Base-by-base conservation (phyloP, 2,888 invertebrate genomes). In the Megaustenia siamemsis region DNA sequence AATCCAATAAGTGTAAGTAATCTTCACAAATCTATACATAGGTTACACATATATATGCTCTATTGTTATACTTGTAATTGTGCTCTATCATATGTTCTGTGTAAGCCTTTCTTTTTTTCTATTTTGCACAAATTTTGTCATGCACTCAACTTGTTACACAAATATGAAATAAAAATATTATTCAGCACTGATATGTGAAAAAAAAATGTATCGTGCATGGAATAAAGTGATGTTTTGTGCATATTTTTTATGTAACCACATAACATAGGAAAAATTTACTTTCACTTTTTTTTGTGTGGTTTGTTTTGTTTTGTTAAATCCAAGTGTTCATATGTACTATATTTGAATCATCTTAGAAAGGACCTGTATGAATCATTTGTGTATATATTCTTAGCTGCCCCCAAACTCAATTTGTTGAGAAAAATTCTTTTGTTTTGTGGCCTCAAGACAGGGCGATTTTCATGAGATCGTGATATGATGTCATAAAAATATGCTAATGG, bases 1-100 rank as follows among this genome's bases (percentile, higher is more conserved):
- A 73, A n/a, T n/a, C n/a, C n/a, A n/a, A n/a, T n/a, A 45, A 73
- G 73, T 73, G 32, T 73, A 73, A 49, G n/a, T n/a, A 71, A n/a
- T n/a, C 45, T 43, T 28, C 43, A 69, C 15, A 28, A 45, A 8
- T 71, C n/a, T 71, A 45, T 71, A 71, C 71, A 71, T 71, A 43
- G 43, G 71, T 71, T 71, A 71, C n/a, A 71, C n/a, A 28, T 35
- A 35, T 15, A 32, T 66, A 38, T 15, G 66, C 66, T 66, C 35
- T 71, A 63, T 8, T 63, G 43, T 71, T 71, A 71, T 24, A 71
- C 71, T n/a, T 45, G 71, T 71, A n/a, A 71, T 1, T 43, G 43
- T 43, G 43, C 71, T 71, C n/a, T 43, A 71, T 71, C 24, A 43
- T 28, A 32, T 63, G 32, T 45, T 10, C 45, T 43, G 49, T 49